phyloP scores from a whole-genome alignment of 2,888 invertebrate species.

The Philaethria dido region DNA sequence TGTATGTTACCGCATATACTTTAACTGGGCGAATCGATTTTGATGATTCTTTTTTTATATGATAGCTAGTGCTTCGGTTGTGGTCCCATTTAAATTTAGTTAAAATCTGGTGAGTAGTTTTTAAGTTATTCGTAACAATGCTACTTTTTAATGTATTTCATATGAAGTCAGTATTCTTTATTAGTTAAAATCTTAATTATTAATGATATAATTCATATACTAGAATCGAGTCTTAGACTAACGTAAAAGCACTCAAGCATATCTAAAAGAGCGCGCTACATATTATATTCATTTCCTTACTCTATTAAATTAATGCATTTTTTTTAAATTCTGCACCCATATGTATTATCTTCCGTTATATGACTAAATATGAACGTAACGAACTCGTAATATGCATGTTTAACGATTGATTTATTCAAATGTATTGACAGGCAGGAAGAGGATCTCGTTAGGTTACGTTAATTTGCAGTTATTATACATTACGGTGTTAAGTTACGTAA shows the following conservation, averaged over 20 bases:
- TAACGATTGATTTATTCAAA: conserved; percentile 11
- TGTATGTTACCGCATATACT: no score
- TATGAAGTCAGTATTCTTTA: no score
- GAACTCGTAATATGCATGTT: conserved; percentile 7
- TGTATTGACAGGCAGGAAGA: conserved; percentile 11
- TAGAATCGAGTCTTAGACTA: background rate
- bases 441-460: background rate
- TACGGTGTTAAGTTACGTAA: background rate
- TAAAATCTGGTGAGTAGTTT: no score
- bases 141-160: no score
- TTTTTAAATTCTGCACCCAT: background rate
- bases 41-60: no score
- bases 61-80: no score
- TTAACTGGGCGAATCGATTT: no score
- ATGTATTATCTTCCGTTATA: conserved; percentile 1
- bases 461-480: background rate
- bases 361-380: conserved; percentile 24
- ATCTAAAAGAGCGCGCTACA: background rate
- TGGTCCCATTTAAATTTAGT: no score
- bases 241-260: conserved; percentile 5
- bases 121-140: no score
- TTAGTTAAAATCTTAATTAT: no score
- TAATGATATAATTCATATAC: background rate
- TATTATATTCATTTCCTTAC: conserved; percentile 9
- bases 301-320: conserved; percentile 6